Percentiles rank a stretch among this genome's conserved stretches.
phyloP scores from a whole-genome alignment of 2,797 vertebrate species.

The Fratercula arctica region DNA sequence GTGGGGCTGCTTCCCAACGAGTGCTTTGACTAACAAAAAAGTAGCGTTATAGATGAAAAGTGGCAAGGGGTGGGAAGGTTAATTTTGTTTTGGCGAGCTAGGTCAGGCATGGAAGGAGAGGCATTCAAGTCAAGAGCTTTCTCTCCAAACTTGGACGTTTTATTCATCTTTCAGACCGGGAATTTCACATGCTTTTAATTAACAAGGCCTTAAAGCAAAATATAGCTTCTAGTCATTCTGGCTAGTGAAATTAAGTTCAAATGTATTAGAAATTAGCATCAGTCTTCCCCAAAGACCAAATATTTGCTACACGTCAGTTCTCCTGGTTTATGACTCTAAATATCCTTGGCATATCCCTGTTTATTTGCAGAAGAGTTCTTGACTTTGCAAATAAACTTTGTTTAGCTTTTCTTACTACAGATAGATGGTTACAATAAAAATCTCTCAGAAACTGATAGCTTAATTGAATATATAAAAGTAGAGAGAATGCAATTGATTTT shows the following conservation, averaged over 20 bases:
- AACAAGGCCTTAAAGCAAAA: not conserved
- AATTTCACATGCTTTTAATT: constrained; percentile 3
- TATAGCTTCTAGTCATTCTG: not conserved
- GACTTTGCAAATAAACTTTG: not conserved
- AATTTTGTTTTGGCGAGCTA: not conserved
- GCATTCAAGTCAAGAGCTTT: not conserved
- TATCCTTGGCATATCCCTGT: not conserved
- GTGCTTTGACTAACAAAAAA: not conserved
- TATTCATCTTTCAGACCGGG: not conserved
- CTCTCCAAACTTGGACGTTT: not conserved
- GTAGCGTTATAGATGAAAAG: not conserved
- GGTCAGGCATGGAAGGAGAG: constrained; percentile 33
- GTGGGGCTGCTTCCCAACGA: not conserved
- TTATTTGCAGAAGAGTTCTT: not conserved
- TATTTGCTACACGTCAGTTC: not conserved
- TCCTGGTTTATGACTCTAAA: not conserved
- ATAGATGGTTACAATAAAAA: not conserved
- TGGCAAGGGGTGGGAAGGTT: constrained; percentile 1
- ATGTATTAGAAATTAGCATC: not conserved
- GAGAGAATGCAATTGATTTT: not conserved
- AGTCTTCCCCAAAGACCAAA: too few species aligned
- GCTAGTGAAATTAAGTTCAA: not conserved
- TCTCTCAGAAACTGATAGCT: not conserved
- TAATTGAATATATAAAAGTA: not conserved
- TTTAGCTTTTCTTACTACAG: not conserved